Conservation (phyloP, 2,797 vertebrate species). For the Rhinichthys osculus region DNA sequence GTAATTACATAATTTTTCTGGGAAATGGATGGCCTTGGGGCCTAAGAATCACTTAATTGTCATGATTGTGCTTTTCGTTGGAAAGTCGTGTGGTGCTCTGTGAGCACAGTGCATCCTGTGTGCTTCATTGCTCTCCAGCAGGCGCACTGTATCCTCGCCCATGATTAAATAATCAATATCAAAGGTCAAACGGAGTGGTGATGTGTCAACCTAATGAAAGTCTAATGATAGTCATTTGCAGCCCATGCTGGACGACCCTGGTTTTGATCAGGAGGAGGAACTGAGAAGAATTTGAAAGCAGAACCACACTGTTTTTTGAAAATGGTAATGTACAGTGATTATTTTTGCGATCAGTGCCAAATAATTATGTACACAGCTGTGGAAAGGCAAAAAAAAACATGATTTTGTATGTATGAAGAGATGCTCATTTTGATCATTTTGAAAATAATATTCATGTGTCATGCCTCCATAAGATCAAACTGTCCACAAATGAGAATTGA, state of each 20-base stretch:
- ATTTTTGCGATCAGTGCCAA: neutral
- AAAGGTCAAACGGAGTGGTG: constrained; percentile 65
- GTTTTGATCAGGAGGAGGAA: constrained; percentile 63
- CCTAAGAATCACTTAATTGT: constrained; percentile 42
- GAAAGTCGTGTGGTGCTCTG: constrained; percentile 1
- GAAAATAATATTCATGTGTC: constrained; percentile 8
- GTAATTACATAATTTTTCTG: constrained; percentile 34
- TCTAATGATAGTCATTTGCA: constrained; percentile 68
- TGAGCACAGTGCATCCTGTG: neutral
- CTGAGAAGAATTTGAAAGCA: constrained; percentile 58
- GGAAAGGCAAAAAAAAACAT: neutral
- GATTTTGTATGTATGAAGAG: neutral
- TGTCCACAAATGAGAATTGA: constrained; percentile 10
- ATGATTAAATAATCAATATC: constrained; percentile 65
- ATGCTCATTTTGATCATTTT: neutral
- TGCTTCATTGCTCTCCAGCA: constrained; percentile 33
- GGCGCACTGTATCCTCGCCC: constrained; percentile 34
- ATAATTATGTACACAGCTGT: constrained; percentile 24
- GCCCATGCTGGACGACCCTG: constrained; percentile 47
- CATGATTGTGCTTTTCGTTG: constrained; percentile 34
- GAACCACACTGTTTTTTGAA: neutral
- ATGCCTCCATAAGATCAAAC: neutral
- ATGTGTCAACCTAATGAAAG: constrained; percentile 64
- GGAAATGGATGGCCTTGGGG: constrained; percentile 24
- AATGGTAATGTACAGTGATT: constrained; percentile 27